A percentile compares a stretch with the other conserved stretches of the same genome.
Conservation (phyloP, 2,888 invertebrate genomes). For the Drosophila neotestacea region DNA sequence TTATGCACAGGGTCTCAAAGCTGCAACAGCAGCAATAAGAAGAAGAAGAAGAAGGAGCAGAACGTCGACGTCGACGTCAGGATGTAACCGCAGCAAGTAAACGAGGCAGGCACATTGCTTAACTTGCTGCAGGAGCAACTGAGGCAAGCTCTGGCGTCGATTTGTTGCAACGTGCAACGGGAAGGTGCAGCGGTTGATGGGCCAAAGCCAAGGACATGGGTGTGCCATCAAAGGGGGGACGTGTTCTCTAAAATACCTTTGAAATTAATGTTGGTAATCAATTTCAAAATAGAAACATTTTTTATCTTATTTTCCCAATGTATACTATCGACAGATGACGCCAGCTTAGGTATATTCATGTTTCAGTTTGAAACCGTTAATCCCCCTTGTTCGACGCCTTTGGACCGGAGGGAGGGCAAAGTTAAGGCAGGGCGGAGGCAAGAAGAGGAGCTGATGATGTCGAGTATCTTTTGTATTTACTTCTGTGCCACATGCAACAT, state of each 20-base stretch:
- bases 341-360: too few relatives aligned
- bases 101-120: constrained; percentile 52
- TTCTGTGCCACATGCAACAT: constrained; percentile 56
- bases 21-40: constrained; percentile 1
- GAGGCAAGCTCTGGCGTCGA: constrained; percentile 3
- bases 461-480: constrained; percentile 76
- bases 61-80: constrained; percentile 29
- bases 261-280: too few relatives aligned
- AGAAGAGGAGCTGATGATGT: constrained; percentile 48
- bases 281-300: too few relatives aligned
- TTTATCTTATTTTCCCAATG: too few relatives aligned
- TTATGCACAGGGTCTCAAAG: not conserved
- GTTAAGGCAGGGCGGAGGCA: not conserved
- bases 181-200: constrained; percentile 14
- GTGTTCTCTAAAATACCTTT: too few relatives aligned
- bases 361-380: too few relatives aligned
- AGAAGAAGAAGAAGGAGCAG: not conserved
- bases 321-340: too few relatives aligned
- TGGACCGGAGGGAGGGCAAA: constrained; percentile 42
- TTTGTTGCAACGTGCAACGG: constrained; percentile 8
- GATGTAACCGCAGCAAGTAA: constrained; percentile 62
- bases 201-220: constrained; percentile 4
- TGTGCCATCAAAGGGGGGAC: not conserved
- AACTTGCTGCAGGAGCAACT: constrained; percentile 9
- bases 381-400: constrained; percentile 33